Evolutionary conservation across 2,113 vertebrate genomes (phyloP), one percentile per base, ranked within the genome.

Genomic region (Oncorhynchus masou): DNA sequence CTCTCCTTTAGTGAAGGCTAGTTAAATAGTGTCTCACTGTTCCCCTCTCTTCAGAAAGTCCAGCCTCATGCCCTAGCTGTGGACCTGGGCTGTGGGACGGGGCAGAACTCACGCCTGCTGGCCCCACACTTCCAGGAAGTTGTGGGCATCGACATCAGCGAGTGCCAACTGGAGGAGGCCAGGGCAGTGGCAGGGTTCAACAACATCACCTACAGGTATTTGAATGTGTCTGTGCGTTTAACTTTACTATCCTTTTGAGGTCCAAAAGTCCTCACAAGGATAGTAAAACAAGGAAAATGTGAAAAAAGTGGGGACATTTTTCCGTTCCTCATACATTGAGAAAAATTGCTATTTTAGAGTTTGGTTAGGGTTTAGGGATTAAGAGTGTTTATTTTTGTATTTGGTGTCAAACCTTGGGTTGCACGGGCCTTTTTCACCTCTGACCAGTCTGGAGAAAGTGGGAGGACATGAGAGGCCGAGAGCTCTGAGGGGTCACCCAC

Each of bases 191-290:
- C 77, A 3, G 88, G 90, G 3, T 6, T 22, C 0, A 25, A 87
- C 1, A 95, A 92, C 16, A 39, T 95, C 78, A 92, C 88, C 25
- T 96, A 94, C 86, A 91, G 93, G 95, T 96, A 87, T 19, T 22
- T 75, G 45, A 13, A 6, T 7, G 24, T 54, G 2, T 65, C 0
- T 74, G 62, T 74, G 62, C 39, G 24, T 65, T 89, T 85, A 69
- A n/a, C 19, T 1, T 15, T 22, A 0, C 13, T 54, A 15, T 16
- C 15, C 19, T 16, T 57, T 5, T 15, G 19, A 7, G 54, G 19
- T 15, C 15, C 19, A 57, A 13, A 57, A n/a, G 7, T 20, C 51
- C 16, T 19, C 51, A 54, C 51, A 19, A 19, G 4, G 51, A 54
- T 54, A 45, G 39, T 45, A 45, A 45, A 45, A 45, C 2, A 45